Evolutionary conservation across 37 sponge, comb jelly and placozoan species (phyloP), one percentile per base, ranked within the genome.

Genomic region (Diacarnus erythraeanus): DNA sequence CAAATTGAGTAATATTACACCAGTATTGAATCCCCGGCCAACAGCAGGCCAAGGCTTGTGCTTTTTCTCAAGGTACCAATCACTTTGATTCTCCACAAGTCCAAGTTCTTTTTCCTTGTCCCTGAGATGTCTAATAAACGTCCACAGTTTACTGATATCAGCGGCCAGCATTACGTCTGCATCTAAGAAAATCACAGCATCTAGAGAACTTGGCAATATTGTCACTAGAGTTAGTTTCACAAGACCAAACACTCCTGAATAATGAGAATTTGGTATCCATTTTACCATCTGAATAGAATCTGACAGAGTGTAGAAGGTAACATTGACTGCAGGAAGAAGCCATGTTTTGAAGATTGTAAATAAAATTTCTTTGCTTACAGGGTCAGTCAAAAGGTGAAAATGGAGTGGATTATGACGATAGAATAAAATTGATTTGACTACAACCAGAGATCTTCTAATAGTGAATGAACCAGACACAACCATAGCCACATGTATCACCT

Each of bases 21-120:
- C 96, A 8, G 93, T 95, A 56, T 95, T 95, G 64, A 89, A 86
- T 0, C 96, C 96, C 15, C 96, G 79, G 1, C 88, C 94, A 33
- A 86, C 63, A 5, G 94, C 94, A 26, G 94, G 91, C 94, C 94
- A 94, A 18, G 87, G 92, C 33, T 72, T 71, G 58, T 94, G 92
- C 33, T 76, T 83, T 37, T 72, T 78, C 12, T 90, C 96, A 2
- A 93, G 66, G 59, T 95, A 95, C 87, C 90, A 95, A 73, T 95
- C 78, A 64, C 96, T 95, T 51, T 86, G 90, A 38, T 95, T 95
- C 72, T 95, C 96, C 30, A 93, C 88, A 12, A 95, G 38, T 3
- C 93, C 96, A 4, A 79, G 38, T 25, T 80, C 38, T 61, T 81
- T 85, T 9, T 35, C 29, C 8, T 57, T 26, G 33, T 59, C 30